A percentile compares a stretch with the other conserved stretches of the same genome.
Evolutionary conservation across 2,113 vertebrate species (phyloP).

Genomic region (Hippocampus barbouri): DNA sequence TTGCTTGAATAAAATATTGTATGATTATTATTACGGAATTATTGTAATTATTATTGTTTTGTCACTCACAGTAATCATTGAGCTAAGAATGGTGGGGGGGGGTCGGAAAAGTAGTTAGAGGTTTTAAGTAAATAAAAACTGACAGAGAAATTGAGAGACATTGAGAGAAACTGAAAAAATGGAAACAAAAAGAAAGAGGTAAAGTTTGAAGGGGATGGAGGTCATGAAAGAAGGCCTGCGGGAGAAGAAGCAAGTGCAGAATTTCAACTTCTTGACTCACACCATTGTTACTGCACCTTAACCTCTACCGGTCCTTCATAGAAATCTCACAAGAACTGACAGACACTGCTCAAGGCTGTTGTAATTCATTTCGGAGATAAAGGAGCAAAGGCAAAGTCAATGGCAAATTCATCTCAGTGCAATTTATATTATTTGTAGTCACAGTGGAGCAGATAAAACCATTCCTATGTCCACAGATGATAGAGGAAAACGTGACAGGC

Average conservation of each 20-base stretch:
- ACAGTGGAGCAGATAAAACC: slow-evolving; percentile 42
- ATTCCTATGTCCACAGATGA: slow-evolving; percentile 22
- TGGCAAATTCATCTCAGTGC: slow-evolving; percentile 30
- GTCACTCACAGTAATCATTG: background rate
- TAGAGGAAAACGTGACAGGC: slow-evolving; percentile 25
- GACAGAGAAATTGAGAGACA: background rate
- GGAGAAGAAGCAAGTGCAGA: slow-evolving; percentile 41
- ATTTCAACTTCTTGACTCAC: slow-evolving; percentile 48
- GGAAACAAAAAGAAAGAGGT: background rate
- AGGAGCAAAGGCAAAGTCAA: slow-evolving; percentile 48
- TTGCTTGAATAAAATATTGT: too few species aligned
- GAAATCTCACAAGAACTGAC: slow-evolving; percentile 56
- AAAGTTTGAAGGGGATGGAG: background rate
- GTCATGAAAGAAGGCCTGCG: slow-evolving; percentile 23
- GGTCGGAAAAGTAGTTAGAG: background rate
- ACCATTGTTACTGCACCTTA: slow-evolving; percentile 52
- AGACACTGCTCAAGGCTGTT: slow-evolving; percentile 40
- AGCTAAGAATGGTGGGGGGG: too few species aligned
- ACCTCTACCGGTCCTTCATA: slow-evolving; percentile 46
- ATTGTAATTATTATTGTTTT: background rate
- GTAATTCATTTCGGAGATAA: slow-evolving; percentile 57
- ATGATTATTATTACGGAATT: background rate
- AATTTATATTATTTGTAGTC: slow-evolving; percentile 54
- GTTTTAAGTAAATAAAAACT: background rate
- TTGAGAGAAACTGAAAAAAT: background rate